Percentiles rank a stretch among this genome's conserved stretches.
Conservation (phyloP, 2,888 invertebrate species). For the Orthonevra nobilis region DNA sequence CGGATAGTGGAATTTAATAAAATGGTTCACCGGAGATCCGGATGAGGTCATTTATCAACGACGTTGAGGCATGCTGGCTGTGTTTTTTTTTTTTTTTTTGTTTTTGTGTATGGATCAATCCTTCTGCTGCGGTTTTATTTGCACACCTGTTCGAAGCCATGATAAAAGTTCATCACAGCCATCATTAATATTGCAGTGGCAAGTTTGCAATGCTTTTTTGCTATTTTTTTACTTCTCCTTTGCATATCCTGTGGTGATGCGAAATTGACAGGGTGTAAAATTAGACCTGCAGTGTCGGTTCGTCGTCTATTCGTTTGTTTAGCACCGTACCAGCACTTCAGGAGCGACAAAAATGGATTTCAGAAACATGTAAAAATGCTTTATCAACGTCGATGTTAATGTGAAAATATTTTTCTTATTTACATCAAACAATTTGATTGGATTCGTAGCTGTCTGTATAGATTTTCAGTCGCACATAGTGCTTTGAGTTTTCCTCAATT, state of each 20-base stretch:
- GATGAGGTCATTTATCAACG: constrained; percentile 67
- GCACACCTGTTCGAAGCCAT: constrained; percentile 49
- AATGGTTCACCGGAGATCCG: constrained; percentile 56
- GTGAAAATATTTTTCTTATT: too few species aligned
- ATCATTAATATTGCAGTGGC: constrained; percentile 69
- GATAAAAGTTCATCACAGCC: constrained; percentile 55
- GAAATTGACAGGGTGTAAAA: constrained; percentile 58
- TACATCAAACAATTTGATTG: too few species aligned
- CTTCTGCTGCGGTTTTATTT: constrained; percentile 57
- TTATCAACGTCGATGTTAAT: too few species aligned
- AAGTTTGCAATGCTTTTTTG: constrained; percentile 62
- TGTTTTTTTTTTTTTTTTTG: constrained; percentile 7
- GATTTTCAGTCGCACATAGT: too few species aligned
- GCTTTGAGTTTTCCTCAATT: too few species aligned
- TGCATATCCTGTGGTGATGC: constrained; percentile 25
- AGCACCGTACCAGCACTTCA: too few species aligned
- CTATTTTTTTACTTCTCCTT: constrained; percentile 1
- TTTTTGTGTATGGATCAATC: constrained; percentile 8
- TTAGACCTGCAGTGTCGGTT: constrained; percentile 18
- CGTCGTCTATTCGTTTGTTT: too few species aligned
- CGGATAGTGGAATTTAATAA: constrained; percentile 55
- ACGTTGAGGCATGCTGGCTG: constrained; percentile 10
- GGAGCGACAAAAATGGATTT: too few species aligned
- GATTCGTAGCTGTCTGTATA: too few species aligned
- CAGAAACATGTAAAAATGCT: too few species aligned